Percentiles rank a stretch among this genome's conserved stretches.
phyloP scores from a whole-genome alignment of 2,888 invertebrate species.

The Harpalus rubripes region DNA sequence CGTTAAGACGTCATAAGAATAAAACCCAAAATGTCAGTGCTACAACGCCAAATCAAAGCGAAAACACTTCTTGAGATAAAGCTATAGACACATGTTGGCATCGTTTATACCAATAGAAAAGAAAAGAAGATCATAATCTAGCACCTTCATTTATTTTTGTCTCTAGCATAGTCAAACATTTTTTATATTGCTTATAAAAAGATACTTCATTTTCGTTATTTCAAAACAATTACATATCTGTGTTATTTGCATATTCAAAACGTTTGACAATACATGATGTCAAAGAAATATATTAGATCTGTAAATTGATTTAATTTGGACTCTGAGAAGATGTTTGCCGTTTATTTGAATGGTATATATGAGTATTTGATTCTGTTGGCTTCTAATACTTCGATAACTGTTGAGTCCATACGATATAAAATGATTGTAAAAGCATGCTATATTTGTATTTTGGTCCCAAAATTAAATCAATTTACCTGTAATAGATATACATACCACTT shows the following conservation, averaged over 20 bases:
- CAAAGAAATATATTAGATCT: too few species aligned
- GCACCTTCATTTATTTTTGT: background rate
- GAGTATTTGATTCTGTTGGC: too few species aligned
- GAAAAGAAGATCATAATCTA: background rate
- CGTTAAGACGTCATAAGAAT: conserved; percentile 35
- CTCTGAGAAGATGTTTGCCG: too few species aligned
- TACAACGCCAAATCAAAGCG: conserved; percentile 13
- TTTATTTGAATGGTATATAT: too few species aligned
- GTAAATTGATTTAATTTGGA: too few species aligned
- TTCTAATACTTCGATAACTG: too few species aligned
- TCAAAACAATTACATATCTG: background rate
- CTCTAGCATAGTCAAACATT: background rate
- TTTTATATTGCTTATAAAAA: background rate
- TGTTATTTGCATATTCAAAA: background rate
- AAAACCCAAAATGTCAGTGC: conserved; percentile 28
- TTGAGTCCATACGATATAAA: too few species aligned
- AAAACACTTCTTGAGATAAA: conserved; percentile 15
- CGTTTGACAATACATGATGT: too few species aligned
- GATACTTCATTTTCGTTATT: background rate
- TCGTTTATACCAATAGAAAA: background rate
- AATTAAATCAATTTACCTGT: too few species aligned
- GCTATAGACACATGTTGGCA: background rate
- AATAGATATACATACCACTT: too few species aligned
- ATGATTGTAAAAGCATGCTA: too few species aligned
- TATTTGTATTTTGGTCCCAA: too few species aligned